phyloP scores from a whole-genome alignment of 2,888 invertebrate genomes.

The Philaethria dido region DNA sequence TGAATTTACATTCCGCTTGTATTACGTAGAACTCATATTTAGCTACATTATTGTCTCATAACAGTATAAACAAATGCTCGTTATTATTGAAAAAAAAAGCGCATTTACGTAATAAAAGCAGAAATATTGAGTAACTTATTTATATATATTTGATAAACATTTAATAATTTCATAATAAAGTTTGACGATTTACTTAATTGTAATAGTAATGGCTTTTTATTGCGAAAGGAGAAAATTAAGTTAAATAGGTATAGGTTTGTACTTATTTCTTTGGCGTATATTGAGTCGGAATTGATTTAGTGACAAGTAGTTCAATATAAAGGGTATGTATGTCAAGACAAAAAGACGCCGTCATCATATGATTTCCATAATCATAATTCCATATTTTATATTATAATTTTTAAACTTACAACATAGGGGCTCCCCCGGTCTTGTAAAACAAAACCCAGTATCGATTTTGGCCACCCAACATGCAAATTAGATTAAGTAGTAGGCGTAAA shows the following conservation, averaged over 20 bases:
- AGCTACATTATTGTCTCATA: not conserved
- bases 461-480: not conserved
- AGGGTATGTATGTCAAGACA: too few species aligned
- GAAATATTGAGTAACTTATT: not conserved
- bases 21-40: not conserved
- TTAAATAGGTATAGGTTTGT: too few species aligned
- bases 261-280: too few species aligned
- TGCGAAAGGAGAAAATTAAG: too few species aligned
- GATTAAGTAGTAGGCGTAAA: not conserved
- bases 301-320: too few species aligned
- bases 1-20: not conserved
- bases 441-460: not conserved
- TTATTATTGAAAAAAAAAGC: not conserved
- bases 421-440: not conserved
- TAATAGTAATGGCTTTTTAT: too few species aligned
- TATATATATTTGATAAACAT: not conserved
- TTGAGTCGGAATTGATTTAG: too few species aligned
- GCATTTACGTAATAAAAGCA: not conserved
- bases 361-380: too few species aligned
- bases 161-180: too few species aligned
- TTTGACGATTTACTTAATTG: too few species aligned
- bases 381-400: too few species aligned
- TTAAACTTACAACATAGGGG: constrained; percentile 4
- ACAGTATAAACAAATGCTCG: not conserved
- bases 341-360: too few species aligned